Evolutionary conservation across 92 coral and sea anemone genomes (phyloP), one percentile per base, ranked within the genome.

Genomic region (Isaurus tuberculatus): DNA sequence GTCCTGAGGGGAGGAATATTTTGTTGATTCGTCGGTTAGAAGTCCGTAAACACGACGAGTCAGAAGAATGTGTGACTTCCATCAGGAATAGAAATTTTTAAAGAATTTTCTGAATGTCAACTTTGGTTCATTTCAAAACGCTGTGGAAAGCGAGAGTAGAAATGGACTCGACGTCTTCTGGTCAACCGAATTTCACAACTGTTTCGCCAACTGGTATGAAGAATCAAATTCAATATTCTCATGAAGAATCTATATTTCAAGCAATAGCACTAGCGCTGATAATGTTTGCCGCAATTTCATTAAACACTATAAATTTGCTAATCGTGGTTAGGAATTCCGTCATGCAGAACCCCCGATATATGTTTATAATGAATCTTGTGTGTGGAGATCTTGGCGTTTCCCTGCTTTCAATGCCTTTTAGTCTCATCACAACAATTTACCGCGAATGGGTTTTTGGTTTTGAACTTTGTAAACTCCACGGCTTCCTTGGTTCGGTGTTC

Each of bases 341-440:
- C 65, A 94, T 94, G 98, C 98, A 91, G 86, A 94, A 92, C 5
- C 95, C 98, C 8, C 73, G 98, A 29, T 94, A 94, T 44, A 88
- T 94, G 93, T 94, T 94, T 65, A 94, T 94, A 22, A 91, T 94
- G 84, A 94, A 87, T 72, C 77, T 94, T 79, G 95, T 92, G 16
- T 81, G 83, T 55, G 98, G 93, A 17, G 98, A 94, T 77, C 81
- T 94, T 31, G 98, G 98, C 15, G 95, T 94, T n/a, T 70, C 98
- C 22, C 79, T 94, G 15, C 77, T 91, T 1, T 89, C 98, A 4
- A 94, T 94, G 98, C 98, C 98, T 1, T 94, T 94, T 61, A 89
- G 91, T 49, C 93, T 94, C 25, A 86, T 89, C 34, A 85, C 98
- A 13, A 89, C 93, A 58, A 82, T 94, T 51, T 84, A 94, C 31